Evolutionary conservation across 2,113 vertebrate species (phyloP), one percentile per base, ranked within the genome.

Genomic region (Neolamprologus longior): DNA sequence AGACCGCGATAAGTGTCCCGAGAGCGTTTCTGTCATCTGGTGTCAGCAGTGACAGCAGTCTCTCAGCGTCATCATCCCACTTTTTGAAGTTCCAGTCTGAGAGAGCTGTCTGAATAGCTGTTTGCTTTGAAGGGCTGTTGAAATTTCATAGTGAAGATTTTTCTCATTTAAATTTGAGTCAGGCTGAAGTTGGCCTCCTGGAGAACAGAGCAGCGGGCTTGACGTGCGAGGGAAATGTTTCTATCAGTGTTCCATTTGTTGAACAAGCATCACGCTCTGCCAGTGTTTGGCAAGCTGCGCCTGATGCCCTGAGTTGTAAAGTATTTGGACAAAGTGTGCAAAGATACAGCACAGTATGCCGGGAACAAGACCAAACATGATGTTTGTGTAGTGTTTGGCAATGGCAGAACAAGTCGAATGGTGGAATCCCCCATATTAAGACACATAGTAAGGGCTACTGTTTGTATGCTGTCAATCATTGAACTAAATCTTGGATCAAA

Each of bases 381-480:
- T 24, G 68, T 88, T 68, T 54, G 15, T 80, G 45, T 33, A 37
- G 5, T 58, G 6, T 87, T 89, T 83, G 73, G 63, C 61, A 81
- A 83, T n/a, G 26, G 42, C 15, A 50, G 28, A 0, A 21, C 37
- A 45, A 58, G 31, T 79, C 53, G 71, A 89, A 85, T 11, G 86
- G 10, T 66, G 76, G 57, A 76, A 53, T 47, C n/a, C 6, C 9
- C 7, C 42, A 58, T 86, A 52, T 73, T 71, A 55, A 21, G 33
- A 31, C 31, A 31, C n/a, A 19, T 31, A 76, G 26, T 21, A 47
- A 19, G 10, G 55, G 55, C 11, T 21, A 13, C n/a, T 66, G 9
- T 86, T 86, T 89, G 4, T 52, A 40, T 45, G 37, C 6, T 3
- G 81, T 82, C 45, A 88, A 87, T 90, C 87, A 90, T 85, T 91